Base-by-base conservation (phyloP, 2,888 invertebrate species). In the Clistopyga incitator region DNA sequence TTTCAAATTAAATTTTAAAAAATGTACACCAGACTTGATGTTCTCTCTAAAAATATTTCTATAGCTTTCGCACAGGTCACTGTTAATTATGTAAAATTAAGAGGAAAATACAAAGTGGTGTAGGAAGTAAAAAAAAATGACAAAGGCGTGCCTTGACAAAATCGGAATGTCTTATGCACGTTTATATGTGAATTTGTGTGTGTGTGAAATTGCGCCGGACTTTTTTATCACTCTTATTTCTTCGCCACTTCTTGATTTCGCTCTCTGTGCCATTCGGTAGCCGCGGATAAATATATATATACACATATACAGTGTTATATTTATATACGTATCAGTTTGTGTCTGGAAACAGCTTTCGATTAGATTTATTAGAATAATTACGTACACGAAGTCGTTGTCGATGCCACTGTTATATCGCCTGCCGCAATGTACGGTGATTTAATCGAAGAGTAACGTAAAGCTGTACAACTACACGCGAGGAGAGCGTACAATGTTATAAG, bases 361-460 rank as follows among this genome's bases (percentile, higher is more conserved):
- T 87, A 88, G 86, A 89, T 89, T 89, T 89, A 89, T 89, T 89
- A 85, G 89, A 89, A 89, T 88, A 89, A 89, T 89, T 89, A 89
- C 88, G 86, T 87, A 47, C 76, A 71, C 75, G 82, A 61, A 68
- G 75, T 34, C 45, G 68, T 54, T 78, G 83, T 72, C 71, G 68
- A n/a, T 29, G 42, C 25, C 56, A 25, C 56, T 23, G 0, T 54
- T 38, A n/a, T 65, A 54, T 25, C 23, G 50, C 61, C 42, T 11
- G 23, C 29, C 52, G 61, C 68, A 50, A 82, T 52, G 75, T 50
- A 79, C 71, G 70, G 71, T 82, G 78, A 82, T 78, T 79, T 25
- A 71, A 82, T 71, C 59, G 70, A 70, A 25, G 29, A 50, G 38
- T 42, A 70, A 78, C 64, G 67, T 38, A 15, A 38, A 20, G 70